Base-by-base conservation (phyloP, 2,797 vertebrate species). In the Esox masquinongy region DNA sequence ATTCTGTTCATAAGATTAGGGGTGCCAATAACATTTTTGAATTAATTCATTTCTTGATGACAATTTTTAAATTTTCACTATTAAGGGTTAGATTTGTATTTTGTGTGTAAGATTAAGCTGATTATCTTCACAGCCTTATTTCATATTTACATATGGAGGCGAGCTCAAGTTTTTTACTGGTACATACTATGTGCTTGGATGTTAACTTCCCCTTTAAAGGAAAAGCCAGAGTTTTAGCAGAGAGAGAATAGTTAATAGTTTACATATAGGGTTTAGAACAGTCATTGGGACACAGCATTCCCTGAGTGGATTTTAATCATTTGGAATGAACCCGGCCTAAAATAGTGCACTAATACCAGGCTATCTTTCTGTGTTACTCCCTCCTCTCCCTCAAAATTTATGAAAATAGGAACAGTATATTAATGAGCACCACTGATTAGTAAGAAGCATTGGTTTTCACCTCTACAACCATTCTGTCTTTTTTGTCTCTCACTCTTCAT, bases 251-350 rank as follows among this genome's bases (percentile, higher is more conserved):
- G 9, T 59, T n/a, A 22, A 59, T 59, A 8, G n/a, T 56, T 56
- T 9, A 43, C 8, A 14, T 14, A 5, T 2, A 11, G 43, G 43
- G 43, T 47, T 47, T 59, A 59, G 11, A 59, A 61, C n/a, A 14
- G n/a, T 61, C 9, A 69, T 81, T 83, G 31, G 63, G 73, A 69
- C 80, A 80, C 68, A 72, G 61, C 56, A 68, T 64, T 77, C 78
- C 82, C 69, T 26, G 63, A 36, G 22, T 43, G n/a, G 39, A 8
- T 69, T 47, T 69, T 24, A 24, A 43, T 59, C 56, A 59, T 31
- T 15, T 67, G 63, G 67, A n/a, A 68, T 68, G 36, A n/a, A 39
- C 1, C 15, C 22, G 6, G 22, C 22, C 2, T 61, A 61, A 61
- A 24, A 61, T 24, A 24, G 56, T 61, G 56, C 12, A 0, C n/a